Evolutionary conservation across 2,113 vertebrate genomes (phyloP).

Genomic region (Albula goreensis): DNA sequence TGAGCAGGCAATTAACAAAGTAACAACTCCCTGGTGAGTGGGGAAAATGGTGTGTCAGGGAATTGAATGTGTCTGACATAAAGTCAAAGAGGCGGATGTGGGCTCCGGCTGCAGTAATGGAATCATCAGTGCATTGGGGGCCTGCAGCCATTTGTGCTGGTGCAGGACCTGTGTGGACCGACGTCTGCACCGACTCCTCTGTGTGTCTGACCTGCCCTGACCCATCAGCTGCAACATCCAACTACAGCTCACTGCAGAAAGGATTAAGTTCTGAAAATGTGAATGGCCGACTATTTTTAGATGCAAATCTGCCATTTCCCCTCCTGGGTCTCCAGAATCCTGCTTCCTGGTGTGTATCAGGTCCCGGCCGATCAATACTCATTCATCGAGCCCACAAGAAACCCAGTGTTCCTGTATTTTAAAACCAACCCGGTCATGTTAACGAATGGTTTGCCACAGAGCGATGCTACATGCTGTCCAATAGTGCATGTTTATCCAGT

Average conservation of each 20-base stretch:
- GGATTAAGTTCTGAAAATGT: neutral
- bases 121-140: neutral
- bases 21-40: neutral
- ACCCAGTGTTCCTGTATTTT: neutral
- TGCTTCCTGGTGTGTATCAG: neutral
- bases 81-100: neutral
- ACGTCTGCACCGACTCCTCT: neutral
- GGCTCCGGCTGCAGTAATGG: neutral
- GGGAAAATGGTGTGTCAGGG: neutral
- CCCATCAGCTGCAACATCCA: neutral
- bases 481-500: neutral
- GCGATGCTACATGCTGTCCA: neutral
- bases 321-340: neutral
- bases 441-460: neutral
- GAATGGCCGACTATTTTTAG: constrained; percentile 9
- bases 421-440: neutral
- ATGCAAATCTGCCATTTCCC: neutral
- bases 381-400: neutral
- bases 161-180: neutral
- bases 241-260: neutral
- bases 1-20: constrained; percentile 2
- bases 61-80: neutral
- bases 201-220: neutral
- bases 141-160: neutral
- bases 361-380: constrained; percentile 20